Conservation (phyloP, 1,140 invertebrate species). For the Trichonephila clavipes region DNA sequence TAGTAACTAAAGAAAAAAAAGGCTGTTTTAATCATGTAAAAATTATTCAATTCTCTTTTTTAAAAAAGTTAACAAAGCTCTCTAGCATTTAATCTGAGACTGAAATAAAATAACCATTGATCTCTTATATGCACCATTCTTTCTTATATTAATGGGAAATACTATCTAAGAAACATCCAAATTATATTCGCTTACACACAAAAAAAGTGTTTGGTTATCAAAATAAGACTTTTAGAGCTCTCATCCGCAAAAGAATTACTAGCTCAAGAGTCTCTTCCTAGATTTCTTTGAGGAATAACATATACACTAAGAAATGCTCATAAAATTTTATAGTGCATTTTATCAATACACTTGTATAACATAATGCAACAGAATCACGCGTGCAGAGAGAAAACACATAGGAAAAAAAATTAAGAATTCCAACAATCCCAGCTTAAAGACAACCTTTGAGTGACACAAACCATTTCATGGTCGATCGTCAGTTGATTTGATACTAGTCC, state of each 20-base stretch:
- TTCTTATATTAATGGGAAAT: too few relatives aligned
- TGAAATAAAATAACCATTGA: too few relatives aligned
- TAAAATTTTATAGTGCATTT: constrained; percentile 45
- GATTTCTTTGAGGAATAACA: neutral
- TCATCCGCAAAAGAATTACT: neutral
- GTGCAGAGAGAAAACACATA: too few relatives aligned
- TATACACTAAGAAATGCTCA: neutral
- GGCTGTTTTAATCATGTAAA: too few relatives aligned
- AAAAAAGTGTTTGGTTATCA: too few relatives aligned
- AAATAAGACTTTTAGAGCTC: too few relatives aligned
- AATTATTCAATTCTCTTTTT: too few relatives aligned
- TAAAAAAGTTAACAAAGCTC: too few relatives aligned
- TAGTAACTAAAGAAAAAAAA: too few relatives aligned
- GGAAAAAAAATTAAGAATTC: constrained; percentile 9
- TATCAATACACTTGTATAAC: constrained; percentile 22
- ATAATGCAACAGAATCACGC: neutral
- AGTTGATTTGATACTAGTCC: constrained; percentile 30
- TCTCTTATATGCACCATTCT: too few relatives aligned
- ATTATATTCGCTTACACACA: neutral
- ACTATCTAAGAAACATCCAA: too few relatives aligned
- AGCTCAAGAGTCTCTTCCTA: neutral
- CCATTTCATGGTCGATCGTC: neutral
- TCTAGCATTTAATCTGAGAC: too few relatives aligned
- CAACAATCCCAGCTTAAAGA: constrained; percentile 22
- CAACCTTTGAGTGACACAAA: constrained; percentile 40